A percentile compares a stretch with the other conserved stretches of the same genome.
Evolutionary conservation across 2,113 vertebrate species (phyloP).

Genomic region (Probosciger aterrimus): DNA sequence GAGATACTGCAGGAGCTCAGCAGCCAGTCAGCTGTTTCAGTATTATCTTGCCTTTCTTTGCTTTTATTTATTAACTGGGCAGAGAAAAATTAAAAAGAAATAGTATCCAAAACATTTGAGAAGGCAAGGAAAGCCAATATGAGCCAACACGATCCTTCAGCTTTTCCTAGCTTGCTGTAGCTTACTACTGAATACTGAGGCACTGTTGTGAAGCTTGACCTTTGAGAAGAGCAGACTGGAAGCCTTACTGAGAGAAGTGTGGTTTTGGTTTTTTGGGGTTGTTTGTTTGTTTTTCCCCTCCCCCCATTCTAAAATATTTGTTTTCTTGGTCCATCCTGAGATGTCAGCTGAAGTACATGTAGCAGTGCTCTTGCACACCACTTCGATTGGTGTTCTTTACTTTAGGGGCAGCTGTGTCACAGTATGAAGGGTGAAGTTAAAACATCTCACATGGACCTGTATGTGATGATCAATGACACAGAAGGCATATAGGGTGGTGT

Average conservation of each 20-base stretch:
- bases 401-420: neutral
- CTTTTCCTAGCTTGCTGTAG: neutral
- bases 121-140: neutral
- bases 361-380: neutral
- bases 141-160: neutral
- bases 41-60: neutral
- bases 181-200: neutral
- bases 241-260: neutral
- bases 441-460: neutral
- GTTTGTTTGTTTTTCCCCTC: neutral
- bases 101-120: neutral
- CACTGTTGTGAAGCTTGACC: neutral
- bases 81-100: accelerated
- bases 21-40: neutral
- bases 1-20: neutral
- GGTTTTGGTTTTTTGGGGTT: neutral
- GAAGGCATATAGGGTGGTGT: neutral
- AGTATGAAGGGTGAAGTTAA: neutral
- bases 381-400: neutral
- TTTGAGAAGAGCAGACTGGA: neutral
- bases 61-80: accelerated
- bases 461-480: neutral
- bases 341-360: neutral
- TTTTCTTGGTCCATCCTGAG: neutral
- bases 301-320: accelerated